Conservation (phyloP, 1,140 invertebrate genomes). For the Pachypsylla venusta region DNA sequence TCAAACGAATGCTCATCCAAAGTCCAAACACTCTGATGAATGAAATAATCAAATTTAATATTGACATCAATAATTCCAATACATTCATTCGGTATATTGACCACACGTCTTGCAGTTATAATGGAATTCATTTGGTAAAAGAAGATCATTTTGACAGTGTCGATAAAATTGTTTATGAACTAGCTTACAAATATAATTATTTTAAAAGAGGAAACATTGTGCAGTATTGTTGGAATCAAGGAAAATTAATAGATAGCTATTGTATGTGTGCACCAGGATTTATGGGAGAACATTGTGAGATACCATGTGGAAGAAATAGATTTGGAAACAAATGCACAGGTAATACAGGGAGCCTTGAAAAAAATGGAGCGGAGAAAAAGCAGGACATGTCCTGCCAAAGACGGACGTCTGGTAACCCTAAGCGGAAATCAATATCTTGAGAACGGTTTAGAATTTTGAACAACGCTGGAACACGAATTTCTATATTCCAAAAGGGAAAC, state of each 20-base stretch:
- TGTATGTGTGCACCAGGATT: background rate
- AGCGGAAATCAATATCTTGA: no score
- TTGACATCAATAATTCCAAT: background rate
- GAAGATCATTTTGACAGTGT: background rate
- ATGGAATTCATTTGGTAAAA: background rate
- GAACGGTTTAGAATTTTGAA: no score
- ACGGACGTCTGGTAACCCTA: no score
- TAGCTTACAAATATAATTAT: conserved; percentile 1
- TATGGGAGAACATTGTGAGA: conserved; percentile 3
- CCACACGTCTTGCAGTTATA: background rate
- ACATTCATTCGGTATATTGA: background rate
- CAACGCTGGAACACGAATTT: no score
- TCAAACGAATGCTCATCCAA: background rate
- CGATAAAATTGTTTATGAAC: background rate
- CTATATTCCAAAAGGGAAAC: no score
- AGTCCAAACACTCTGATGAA: background rate
- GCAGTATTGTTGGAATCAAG: background rate
- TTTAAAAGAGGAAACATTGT: background rate
- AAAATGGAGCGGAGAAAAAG: no score
- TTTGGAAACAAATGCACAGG: background rate
- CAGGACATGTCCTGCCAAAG: no score
- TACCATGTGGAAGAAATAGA: background rate
- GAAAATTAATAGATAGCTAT: background rate
- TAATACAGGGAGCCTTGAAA: no score
- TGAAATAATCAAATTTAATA: background rate